Conservation (phyloP, 2,113 vertebrate genomes). For the Smithornis capensis region DNA sequence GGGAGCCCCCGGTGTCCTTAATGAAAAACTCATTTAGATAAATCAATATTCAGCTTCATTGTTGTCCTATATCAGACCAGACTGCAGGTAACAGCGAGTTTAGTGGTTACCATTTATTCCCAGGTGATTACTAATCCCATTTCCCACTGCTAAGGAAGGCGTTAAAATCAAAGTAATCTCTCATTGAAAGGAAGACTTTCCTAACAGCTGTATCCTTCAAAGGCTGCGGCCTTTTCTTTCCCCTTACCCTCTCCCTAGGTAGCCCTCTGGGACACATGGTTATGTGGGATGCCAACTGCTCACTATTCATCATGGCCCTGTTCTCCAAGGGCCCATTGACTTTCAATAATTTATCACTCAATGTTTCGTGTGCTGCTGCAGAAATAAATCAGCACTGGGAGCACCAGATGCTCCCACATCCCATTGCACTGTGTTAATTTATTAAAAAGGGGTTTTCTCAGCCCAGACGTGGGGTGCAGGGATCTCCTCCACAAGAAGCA, state of each 20-base stretch:
- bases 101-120: slow-evolving; percentile 41
- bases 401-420: slow-evolving; percentile 50
- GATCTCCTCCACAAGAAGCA: slow-evolving; percentile 28
- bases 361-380: slow-evolving; percentile 47
- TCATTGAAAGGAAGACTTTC: slow-evolving; percentile 38
- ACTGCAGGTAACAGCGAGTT: slow-evolving; percentile 8
- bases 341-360: slow-evolving; percentile 63
- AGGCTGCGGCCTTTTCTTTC: slow-evolving; percentile 45
- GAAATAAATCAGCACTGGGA: slow-evolving; percentile 66
- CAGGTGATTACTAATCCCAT: neutral
- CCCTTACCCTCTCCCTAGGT: slow-evolving; percentile 9
- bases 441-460: slow-evolving; percentile 41
- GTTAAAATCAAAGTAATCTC: slow-evolving; percentile 53
- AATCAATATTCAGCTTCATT: slow-evolving; percentile 16
- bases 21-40: slow-evolving; percentile 27
- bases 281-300: slow-evolving; percentile 59
- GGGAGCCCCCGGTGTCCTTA: neutral
- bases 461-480: slow-evolving; percentile 19
- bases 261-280: slow-evolving; percentile 6
- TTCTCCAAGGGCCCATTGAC: slow-evolving; percentile 41
- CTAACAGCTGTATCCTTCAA: slow-evolving; percentile 55
- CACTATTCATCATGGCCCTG: slow-evolving; percentile 29
- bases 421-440: slow-evolving; percentile 55
- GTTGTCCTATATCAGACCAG: neutral
- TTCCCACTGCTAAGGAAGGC: slow-evolving; percentile 46